Base-by-base conservation (phyloP, 2,113 vertebrate species). In the Tetrax tetrax region DNA sequence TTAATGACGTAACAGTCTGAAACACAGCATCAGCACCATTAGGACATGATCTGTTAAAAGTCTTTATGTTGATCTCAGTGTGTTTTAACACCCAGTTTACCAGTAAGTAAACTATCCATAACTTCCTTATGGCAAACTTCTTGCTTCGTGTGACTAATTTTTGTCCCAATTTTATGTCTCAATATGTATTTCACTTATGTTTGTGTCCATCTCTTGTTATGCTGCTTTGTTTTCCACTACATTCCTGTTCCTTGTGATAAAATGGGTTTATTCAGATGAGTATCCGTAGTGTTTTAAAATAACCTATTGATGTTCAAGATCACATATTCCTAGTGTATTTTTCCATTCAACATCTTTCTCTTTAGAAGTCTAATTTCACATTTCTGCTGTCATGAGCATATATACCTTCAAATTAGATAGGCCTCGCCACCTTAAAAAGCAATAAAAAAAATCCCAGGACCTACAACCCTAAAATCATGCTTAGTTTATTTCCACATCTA, bases 401-500 rank as follows among this genome's bases (percentile, higher is more conserved):
- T 12, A 12, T 12, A 12, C 27, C 50, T 90, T 71, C 63, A 76
- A 82, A 91, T 61, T 10, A 88, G 57, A 53, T 3, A 82, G 47
- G 28, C 45, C 8, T 43, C 56, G 48, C 37, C 43, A 83, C 4
- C 43, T 53, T 83, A 76, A 82, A 96, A 78, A 75, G 8, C 6
- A 88, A 57, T 3, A n/a, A 78, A 92, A 65, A 76, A 92, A 53
- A 20, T 25, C 33, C 25, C 48, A 82, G 43, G 24, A 71, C 7
- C 59, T 74, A 14, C 43, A 78, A 81, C 29, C n/a, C 25, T 76
- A 87, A 54, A 87, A 68, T 79, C 70, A 83, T 8, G 28, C 35
- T 71, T 79, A 45, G 57, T 84, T 81, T 92, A 84, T 57, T 94
- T 95, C 65, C 81, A 91, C 53, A 48, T 79, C 57, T 91, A n/a